These are phyloP conservation scores for Brachyptera risi DNA, from an alignment of 2,888 invertebrate genomes.

Conservation along the genomic window DNA sequence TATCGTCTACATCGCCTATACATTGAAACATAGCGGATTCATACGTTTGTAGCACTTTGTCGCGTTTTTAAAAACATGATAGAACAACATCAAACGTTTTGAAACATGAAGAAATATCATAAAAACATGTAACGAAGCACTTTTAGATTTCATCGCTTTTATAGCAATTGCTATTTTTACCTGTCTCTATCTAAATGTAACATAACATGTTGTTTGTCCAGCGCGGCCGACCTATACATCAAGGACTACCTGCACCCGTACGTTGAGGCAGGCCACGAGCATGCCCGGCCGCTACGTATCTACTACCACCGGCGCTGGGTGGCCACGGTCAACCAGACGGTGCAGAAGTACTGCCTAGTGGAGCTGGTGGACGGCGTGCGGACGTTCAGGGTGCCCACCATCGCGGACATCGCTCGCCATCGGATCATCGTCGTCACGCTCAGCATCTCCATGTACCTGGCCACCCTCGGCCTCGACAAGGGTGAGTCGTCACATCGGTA, in stretches of 20 bases:
- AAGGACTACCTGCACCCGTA: slow-evolving; percentile 72
- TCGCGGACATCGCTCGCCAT: slow-evolving; percentile 66
- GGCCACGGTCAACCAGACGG: slow-evolving; percentile 67
- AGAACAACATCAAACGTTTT: no score
- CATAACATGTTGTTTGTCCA: no score
- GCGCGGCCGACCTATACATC: slow-evolving; percentile 33
- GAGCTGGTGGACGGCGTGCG: slow-evolving; percentile 50
- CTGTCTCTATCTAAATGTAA: no score
- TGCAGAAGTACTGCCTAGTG: slow-evolving; percentile 70
- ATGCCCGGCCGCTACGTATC: slow-evolving; percentile 68
- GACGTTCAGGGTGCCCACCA: slow-evolving; percentile 63
- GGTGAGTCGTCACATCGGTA: no score
- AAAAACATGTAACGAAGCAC: no score
- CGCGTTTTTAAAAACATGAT: no score
- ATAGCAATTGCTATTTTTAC: no score
- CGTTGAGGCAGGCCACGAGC: slow-evolving; percentile 61
- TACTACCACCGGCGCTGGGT: slow-evolving; percentile 77
- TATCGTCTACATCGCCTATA: no score
- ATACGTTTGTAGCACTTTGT: no score
- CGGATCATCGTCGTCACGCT: slow-evolving; percentile 75
- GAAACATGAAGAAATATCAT: no score
- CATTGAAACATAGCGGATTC: no score
- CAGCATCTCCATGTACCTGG: slow-evolving; percentile 70
- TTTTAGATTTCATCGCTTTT: no score
- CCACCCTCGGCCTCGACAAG: slow-evolving; percentile 61